A percentile compares a stretch with the other conserved stretches of the same genome.
Conservation (phyloP, 2,888 invertebrate species). For the Campoletis raptor region DNA sequence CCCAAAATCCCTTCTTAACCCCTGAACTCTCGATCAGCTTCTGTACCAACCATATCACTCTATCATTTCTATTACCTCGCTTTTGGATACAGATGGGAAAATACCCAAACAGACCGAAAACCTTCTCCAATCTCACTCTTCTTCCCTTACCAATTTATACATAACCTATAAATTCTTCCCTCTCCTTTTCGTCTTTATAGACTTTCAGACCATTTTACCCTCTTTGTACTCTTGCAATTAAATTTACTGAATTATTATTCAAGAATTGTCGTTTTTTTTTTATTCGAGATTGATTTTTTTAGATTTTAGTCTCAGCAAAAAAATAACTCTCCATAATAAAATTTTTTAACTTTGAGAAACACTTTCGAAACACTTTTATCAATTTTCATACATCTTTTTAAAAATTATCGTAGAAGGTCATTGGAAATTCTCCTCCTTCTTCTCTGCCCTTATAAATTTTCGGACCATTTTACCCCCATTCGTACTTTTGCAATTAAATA, state of each 20-base stretch:
- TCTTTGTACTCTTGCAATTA: not conserved
- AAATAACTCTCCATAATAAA: not conserved
- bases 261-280: not conserved
- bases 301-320: too few relatives aligned
- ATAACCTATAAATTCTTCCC: constrained; percentile 77
- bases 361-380: too few relatives aligned
- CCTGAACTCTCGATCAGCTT: constrained; percentile 78
- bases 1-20: constrained; percentile 83
- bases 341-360: not conserved
- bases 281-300: not conserved
- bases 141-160: constrained; percentile 73
- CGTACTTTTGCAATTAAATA: too few relatives aligned
- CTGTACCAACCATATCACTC: constrained; percentile 40
- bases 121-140: constrained; percentile 38
- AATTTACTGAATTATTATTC: not conserved
- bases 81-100: constrained; percentile 45
- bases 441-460: too few relatives aligned
- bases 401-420: too few relatives aligned
- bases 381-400: too few relatives aligned
- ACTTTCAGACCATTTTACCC: not conserved
- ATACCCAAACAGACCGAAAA: constrained; percentile 30
- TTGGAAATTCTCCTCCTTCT: too few relatives aligned
- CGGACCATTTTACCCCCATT: too few relatives aligned
- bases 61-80: constrained; percentile 65
- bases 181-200: constrained; percentile 49